Evolutionary conservation across 2,888 invertebrate genomes (phyloP).

Genomic region (Synanthedon formicaeformis): DNA sequence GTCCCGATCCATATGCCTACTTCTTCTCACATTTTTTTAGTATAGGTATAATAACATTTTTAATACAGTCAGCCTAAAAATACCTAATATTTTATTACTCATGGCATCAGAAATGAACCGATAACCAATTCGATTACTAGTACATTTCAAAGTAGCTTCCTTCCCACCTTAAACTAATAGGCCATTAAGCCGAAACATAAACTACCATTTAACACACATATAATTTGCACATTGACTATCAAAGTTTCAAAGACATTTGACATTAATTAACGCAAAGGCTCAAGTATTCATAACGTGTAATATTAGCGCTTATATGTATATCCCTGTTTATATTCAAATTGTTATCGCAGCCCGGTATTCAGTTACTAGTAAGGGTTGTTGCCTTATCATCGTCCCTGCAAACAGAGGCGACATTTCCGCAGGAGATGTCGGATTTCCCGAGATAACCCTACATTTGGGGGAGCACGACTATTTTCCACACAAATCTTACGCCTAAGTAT

Average conservation of each 20-base stretch:
- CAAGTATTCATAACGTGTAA: background rate
- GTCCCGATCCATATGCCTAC: too few relatives aligned
- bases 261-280: background rate
- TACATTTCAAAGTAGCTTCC: too few relatives aligned
- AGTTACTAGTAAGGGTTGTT: conserved; percentile 1
- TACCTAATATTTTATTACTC: too few relatives aligned
- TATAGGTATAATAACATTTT: too few relatives aligned
- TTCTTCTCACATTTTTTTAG: too few relatives aligned
- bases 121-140: too few relatives aligned
- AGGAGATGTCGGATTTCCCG: conserved; percentile 30
- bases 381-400: conserved; percentile 6
- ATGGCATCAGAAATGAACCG: too few relatives aligned
- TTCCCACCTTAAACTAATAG: too few relatives aligned
- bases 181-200: background rate
- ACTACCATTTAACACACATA: background rate
- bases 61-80: too few relatives aligned
- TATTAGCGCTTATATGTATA: background rate
- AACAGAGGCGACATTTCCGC: conserved; percentile 16
- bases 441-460: conserved; percentile 19
- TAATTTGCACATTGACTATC: background rate
- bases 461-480: too few relatives aligned
- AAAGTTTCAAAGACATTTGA: background rate
- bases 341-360: conserved; percentile 3
- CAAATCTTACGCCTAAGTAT: too few relatives aligned
- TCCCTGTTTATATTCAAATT: conserved; percentile 5